Base-by-base conservation (phyloP, 2,113 vertebrate genomes). In the Chamaetylas fuelleborni region DNA sequence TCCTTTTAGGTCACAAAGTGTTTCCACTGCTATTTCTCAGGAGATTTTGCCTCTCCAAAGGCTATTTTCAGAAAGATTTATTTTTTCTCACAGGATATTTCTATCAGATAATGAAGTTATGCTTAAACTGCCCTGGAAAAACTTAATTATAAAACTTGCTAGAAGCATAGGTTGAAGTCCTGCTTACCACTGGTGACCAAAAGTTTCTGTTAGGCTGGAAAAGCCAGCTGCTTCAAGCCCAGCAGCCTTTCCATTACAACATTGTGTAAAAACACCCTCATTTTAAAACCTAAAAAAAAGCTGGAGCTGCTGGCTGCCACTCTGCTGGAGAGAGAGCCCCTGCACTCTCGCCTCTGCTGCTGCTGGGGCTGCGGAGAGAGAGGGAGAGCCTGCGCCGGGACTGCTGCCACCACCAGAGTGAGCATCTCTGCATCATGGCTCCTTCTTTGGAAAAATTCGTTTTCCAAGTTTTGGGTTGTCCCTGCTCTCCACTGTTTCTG, bases 341-440 rank as follows among this genome's bases (percentile, higher is more conserved):
- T 43, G 48, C 12, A n/a, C 2, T 11, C 57, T 8, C 22, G 33
- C 3, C 17, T 8, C 36, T 71, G 54, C 29, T 12, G 6, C 45
- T 0, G 0, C 45, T 16, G 31, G 6, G 36, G 19, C 1, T 1
- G 15, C 2, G 0, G 43, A 11, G 36, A 26, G 34, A 25, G 26
- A 19, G 12, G 25, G 50, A 61, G 20, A 61, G 9, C 28, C 48
- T 73, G 40, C 14, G 2, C 28, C 0, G 0, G 2, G 18, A 33
- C 28, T 22, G 58, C 58, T 38, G 18, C 58, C 28, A 10, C 14
- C 40, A 19, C 14, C 28, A 23, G 17, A 11, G 2, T 7, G 6
- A 47, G n/a, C 14, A 28, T 9, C 40, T 56, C 14, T 2, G n/a
- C 69, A 73, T 29, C 28, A n/a, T 19, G 10, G 13, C 12, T 47